These are phyloP conservation scores for Drosophila nigricruria DNA, from an alignment of 2,888 invertebrate species.

Conservation along the genomic window DNA sequence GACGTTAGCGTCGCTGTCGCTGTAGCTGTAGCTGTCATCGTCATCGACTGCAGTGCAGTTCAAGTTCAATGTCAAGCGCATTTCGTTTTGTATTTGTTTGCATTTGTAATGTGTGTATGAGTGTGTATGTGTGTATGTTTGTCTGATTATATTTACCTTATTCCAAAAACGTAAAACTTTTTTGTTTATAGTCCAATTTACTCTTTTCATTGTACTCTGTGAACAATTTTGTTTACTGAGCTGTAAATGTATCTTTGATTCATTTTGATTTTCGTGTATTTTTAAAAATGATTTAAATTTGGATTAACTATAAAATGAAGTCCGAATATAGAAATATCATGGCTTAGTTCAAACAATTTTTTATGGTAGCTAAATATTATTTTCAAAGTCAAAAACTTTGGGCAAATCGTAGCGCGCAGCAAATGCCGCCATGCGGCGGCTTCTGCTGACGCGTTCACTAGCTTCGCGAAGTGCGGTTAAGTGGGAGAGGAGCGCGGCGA, in stretches of 20 bases:
- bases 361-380: background rate
- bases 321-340: background rate
- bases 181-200: conserved; percentile 58
- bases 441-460: conserved; percentile 41
- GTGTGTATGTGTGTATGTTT: conserved; percentile 7
- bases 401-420: background rate
- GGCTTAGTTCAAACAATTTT: background rate
- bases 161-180: conserved; percentile 45
- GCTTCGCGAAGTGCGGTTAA: conserved; percentile 9
- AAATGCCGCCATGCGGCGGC: background rate
- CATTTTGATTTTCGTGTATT: conserved; percentile 19
- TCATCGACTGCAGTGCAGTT: conserved; percentile 77
- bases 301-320: conserved; percentile 15
- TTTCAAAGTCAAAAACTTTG: background rate
- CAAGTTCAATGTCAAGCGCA: conserved; percentile 84
- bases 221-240: conserved; percentile 14
- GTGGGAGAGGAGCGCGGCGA: background rate
- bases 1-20: conserved; percentile 10
- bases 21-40: conserved; percentile 23
- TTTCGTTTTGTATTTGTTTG: conserved; percentile 55
- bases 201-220: conserved; percentile 38
- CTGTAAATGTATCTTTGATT: conserved; percentile 42
- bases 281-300: conserved; percentile 7
- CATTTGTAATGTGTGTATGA: conserved; percentile 10
- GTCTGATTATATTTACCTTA: conserved; percentile 50